A percentile compares a stretch with the other conserved stretches of the same genome.
phyloP scores from a whole-genome alignment of 1,140 invertebrate genomes.

The Melanaphis sacchari region DNA sequence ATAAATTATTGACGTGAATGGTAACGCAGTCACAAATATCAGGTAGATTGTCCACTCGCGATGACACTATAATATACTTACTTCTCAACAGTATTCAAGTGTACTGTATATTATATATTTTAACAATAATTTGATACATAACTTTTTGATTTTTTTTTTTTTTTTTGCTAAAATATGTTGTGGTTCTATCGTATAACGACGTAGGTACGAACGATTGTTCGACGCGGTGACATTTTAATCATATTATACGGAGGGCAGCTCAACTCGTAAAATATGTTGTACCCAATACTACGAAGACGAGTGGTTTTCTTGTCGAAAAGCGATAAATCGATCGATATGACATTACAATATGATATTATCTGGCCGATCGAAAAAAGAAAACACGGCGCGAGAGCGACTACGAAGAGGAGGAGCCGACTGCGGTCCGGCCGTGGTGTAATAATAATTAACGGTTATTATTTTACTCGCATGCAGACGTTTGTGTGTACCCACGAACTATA shows the following conservation, averaged over 20 bases:
- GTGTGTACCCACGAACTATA: neutral
- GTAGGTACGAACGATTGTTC: neutral
- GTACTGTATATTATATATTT: too few species aligned
- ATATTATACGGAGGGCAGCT: too few species aligned
- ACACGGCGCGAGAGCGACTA: neutral
- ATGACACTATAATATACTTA: neutral
- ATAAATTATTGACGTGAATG: neutral
- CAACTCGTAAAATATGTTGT: neutral
- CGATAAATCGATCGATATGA: neutral
- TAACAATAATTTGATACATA: neutral
- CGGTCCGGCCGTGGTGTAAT: neutral
- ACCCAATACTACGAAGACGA: neutral
- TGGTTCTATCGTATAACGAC: neutral
- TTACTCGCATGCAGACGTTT: neutral
- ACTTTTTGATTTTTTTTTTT: neutral
- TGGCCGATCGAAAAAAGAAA: neutral
- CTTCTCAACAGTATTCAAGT: too few species aligned
- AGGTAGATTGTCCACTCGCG: neutral
- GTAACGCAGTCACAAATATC: neutral
- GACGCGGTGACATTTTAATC: neutral
- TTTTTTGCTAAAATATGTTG: neutral
- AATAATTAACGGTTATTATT: constrained; percentile 4
- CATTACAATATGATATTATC: neutral
- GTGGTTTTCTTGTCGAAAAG: neutral
- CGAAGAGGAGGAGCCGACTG: neutral